Conservation (phyloP, 2,113 vertebrate species). For the Macrotis lagotis region DNA sequence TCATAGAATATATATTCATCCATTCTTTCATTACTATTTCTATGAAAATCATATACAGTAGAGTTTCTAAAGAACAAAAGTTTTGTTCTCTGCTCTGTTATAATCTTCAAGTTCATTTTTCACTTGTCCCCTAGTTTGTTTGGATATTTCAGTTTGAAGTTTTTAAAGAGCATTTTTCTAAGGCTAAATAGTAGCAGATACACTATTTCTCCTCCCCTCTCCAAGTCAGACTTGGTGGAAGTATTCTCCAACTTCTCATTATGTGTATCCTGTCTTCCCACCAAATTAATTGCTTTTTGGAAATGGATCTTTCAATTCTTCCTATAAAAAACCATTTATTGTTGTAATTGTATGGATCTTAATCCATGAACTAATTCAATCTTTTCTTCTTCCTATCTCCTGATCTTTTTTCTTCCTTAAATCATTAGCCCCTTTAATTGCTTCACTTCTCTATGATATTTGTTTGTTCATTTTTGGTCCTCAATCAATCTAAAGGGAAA, state of each 20-base stretch:
- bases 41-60: not conserved
- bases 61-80: not conserved
- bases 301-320: not conserved
- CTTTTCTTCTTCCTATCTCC: not conserved
- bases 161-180: not conserved
- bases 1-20: not conserved
- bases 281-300: not conserved
- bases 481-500: not conserved
- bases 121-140: not conserved
- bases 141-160: not conserved
- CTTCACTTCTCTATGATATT: not conserved
- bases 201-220: not conserved
- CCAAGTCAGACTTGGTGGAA: not conserved
- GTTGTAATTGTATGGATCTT: not conserved
- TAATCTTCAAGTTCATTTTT: not conserved
- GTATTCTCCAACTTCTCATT: not conserved
- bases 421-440: not conserved
- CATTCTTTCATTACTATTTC: not conserved
- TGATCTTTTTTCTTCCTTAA: not conserved
- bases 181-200: not conserved
- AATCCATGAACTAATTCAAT: not conserved
- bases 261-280: not conserved
- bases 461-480: not conserved
- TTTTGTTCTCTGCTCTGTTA: not conserved
- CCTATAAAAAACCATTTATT: not conserved